Percentiles rank a stretch among this genome's conserved stretches.
Evolutionary conservation across 1,140 invertebrate genomes (phyloP).

Genomic region (Drosophila athabasca): DNA sequence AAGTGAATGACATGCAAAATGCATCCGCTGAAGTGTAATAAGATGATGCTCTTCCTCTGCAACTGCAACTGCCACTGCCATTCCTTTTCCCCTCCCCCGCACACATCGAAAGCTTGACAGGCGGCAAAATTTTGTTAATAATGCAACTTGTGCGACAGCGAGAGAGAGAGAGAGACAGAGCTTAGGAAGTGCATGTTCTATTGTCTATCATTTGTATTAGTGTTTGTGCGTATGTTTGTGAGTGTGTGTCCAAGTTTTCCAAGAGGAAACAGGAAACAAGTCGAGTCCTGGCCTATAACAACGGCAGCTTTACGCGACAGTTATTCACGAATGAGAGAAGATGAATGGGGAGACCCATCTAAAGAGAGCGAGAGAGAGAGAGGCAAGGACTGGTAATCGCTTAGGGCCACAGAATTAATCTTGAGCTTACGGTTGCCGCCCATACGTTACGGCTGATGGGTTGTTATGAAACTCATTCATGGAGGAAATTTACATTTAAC

Average conservation of each 20-base stretch:
- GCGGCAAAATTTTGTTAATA: conserved; percentile 57
- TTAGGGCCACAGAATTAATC: no score
- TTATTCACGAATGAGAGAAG: no score
- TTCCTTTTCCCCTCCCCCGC: neutral
- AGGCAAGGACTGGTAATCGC: no score
- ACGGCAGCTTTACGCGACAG: neutral
- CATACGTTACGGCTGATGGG: no score
- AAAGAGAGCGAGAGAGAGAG: no score
- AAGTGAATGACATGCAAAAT: conserved; percentile 53
- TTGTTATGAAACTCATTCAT: no score
- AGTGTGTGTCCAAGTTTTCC: conserved; percentile 12
- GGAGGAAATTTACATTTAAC: no score
- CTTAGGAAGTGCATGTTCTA: conserved; percentile 59
- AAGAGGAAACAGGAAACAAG: conserved; percentile 35
- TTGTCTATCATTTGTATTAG: conserved; percentile 8
- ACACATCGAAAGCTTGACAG: conserved; percentile 51
- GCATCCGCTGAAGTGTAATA: conserved; percentile 61
- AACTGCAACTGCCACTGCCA: no score
- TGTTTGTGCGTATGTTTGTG: neutral
- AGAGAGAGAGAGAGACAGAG: neutral
- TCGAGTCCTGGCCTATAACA: conserved; percentile 13
- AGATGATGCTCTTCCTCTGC: conserved; percentile 34
- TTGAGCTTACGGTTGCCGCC: no score
- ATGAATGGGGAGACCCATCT: no score
- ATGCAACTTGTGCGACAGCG: conserved; percentile 27